Conservation (phyloP, 2,113 vertebrate species). For the Rhynchomys soricoides region DNA sequence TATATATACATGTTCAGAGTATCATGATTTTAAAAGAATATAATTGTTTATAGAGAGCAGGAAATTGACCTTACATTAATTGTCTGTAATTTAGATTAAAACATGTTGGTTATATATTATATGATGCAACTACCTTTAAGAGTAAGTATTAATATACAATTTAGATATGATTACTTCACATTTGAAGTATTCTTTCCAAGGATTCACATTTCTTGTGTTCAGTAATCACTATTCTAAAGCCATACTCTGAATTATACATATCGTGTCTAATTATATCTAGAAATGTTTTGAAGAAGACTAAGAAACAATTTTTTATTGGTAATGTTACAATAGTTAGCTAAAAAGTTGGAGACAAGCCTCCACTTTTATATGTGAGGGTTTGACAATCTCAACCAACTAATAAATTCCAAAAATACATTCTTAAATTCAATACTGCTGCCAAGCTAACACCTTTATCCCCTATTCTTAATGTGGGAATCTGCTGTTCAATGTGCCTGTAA, state of each 20-base stretch:
- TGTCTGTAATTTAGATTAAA: constrained; percentile 34
- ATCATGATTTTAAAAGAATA: background rate
- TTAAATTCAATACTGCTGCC: background rate
- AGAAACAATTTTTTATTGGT: background rate
- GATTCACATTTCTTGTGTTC: background rate
- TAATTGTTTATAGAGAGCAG: background rate
- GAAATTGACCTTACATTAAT: background rate
- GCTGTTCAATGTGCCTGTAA: background rate
- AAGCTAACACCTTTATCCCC: background rate
- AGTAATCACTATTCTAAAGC: background rate
- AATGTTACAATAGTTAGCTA: background rate
- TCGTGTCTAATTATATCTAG: constrained; percentile 3
- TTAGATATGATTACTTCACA: background rate
- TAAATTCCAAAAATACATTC: background rate
- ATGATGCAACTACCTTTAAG: background rate
- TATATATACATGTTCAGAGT: background rate
- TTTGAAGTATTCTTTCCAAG: background rate
- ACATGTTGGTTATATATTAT: background rate
- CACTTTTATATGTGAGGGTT: background rate
- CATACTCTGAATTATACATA: background rate
- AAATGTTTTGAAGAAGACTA: background rate
- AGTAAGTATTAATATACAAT: background rate
- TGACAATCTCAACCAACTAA: background rate
- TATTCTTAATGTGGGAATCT: constrained; percentile 11
- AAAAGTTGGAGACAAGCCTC: background rate